Conservation (phyloP, 2,888 invertebrate genomes). For the Apantesis nais region DNA sequence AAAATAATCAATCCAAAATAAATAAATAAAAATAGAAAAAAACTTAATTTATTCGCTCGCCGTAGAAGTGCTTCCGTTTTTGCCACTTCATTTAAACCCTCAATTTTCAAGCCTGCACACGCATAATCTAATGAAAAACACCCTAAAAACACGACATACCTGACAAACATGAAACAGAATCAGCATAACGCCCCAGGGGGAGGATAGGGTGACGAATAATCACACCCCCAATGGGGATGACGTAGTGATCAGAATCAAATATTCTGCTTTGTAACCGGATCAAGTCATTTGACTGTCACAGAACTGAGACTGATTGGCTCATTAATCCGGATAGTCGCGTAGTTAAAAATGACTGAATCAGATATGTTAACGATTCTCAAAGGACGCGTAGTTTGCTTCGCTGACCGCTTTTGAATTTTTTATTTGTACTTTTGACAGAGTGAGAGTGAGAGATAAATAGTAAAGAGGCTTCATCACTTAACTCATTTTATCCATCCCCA, state of each 20-base stretch:
- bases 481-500: too few species aligned
- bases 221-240: constrained; percentile 22
- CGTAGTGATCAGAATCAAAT: constrained; percentile 49
- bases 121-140: constrained; percentile 28
- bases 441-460: not conserved
- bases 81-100: constrained; percentile 22
- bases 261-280: constrained; percentile 50
- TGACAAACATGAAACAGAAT: constrained; percentile 34
- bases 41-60: not conserved
- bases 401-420: not conserved
- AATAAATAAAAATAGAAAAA: not conserved
- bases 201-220: constrained; percentile 21
- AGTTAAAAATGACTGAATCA: constrained; percentile 15
- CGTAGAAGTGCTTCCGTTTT: constrained; percentile 10
- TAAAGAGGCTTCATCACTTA: too few species aligned
- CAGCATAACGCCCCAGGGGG: constrained; percentile 34
- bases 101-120: constrained; percentile 18
- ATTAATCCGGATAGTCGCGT: constrained; percentile 22
- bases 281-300: constrained; percentile 38
- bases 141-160: constrained; percentile 29
- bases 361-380: not conserved
- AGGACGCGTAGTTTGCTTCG: not conserved
- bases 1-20: not conserved
- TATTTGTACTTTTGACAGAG: not conserved
- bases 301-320: constrained; percentile 41